Evolutionary conservation across 1,140 invertebrate genomes (phyloP).

Genomic region (Drosophila takahashii): DNA sequence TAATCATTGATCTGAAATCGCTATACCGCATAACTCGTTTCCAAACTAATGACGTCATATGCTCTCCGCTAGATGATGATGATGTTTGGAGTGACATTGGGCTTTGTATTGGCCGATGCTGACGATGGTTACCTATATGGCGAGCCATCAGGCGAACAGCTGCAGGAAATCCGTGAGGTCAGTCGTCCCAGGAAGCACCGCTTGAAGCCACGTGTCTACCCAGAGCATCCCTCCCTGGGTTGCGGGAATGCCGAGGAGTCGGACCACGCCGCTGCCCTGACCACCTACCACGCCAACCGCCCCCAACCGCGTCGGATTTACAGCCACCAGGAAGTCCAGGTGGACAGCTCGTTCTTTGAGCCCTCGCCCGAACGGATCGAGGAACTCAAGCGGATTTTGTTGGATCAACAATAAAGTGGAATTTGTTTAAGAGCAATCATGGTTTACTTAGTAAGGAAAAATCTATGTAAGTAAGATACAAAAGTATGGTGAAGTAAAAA

Average conservation of each 20-base stretch:
- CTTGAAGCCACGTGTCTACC: slow-evolving; percentile 17
- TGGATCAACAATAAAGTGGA: slow-evolving; percentile 37
- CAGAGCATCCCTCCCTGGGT: slow-evolving; percentile 1
- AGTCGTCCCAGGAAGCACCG: not conserved
- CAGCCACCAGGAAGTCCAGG: slow-evolving; percentile 31
- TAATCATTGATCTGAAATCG: slow-evolving; percentile 9
- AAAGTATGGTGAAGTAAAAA: not conserved
- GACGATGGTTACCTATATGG: slow-evolving; percentile 34
- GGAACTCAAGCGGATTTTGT: slow-evolving; percentile 32
- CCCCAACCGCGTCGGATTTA: slow-evolving; percentile 39
- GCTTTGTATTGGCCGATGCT: not conserved
- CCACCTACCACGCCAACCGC: slow-evolving; percentile 25
- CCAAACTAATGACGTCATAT: slow-evolving; percentile 32
- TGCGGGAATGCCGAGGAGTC: slow-evolving; percentile 13
- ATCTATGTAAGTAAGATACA: not conserved
- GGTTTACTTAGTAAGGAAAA: too few species aligned
- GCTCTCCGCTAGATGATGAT: slow-evolving; percentile 23
- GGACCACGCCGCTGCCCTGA: slow-evolving; percentile 3
- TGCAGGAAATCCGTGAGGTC: slow-evolving; percentile 7
- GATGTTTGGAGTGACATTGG: slow-evolving; percentile 8
- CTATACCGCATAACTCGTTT: slow-evolving; percentile 32
- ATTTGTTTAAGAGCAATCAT: not conserved
- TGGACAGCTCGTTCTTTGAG: slow-evolving; percentile 44
- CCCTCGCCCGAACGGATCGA: slow-evolving; percentile 27
- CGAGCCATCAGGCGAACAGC: slow-evolving; percentile 1